Base-by-base conservation (phyloP, 2,888 invertebrate genomes). In the Mesodorylaimus sp. region DNA sequence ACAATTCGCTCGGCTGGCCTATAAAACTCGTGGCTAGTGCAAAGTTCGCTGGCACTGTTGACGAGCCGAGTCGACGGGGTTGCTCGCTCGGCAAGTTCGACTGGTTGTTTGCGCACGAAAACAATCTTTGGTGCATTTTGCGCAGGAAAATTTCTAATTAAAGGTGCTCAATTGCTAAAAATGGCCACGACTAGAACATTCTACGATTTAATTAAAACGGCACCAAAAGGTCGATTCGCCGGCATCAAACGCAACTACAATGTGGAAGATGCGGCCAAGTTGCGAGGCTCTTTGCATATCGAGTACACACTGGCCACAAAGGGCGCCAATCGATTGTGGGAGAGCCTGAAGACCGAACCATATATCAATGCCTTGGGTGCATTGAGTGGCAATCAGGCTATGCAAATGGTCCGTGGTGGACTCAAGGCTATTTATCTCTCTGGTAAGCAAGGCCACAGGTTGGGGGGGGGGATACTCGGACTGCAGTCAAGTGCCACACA, bases 371-470 rank as follows among this genome's bases (percentile, higher is more conserved):
- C 65, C 3, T 57, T 67, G 16, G 67, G 67, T 28, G 66, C 67
- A 10, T 59, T 65, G 32, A 66, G 68, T 19, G 68, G 66, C 52
- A 67, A 67, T 50, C 67, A 66, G 48, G 66, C 66, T 13, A 66
- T 67, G 47, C 68, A 67, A 52, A 64, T 64, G 61, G 68, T 66
- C 32, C 57, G 63, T 32, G 67, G 67, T 32, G 67, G 67, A 7
- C 58, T 67, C 7, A 59, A 66, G 46, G 65, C 68, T 13, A 66
- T 67, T 51, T 68, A 67, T 53, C 57, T 68, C n/a, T 68, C 67
- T 2, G 63, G 62, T 62, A 36, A 10, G 47, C 10, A 7, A 16
- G 19, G 21, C 19, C 5, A 19, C 5, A 41, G 10, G 32, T 32
- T 32, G 10, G 32, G 16, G 32, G 32, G 32, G 32, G 16, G 10